These are phyloP conservation scores for Gymnocephalus cernua DNA, from an alignment of 2,113 vertebrate species.

Conservation along the genomic window DNA sequence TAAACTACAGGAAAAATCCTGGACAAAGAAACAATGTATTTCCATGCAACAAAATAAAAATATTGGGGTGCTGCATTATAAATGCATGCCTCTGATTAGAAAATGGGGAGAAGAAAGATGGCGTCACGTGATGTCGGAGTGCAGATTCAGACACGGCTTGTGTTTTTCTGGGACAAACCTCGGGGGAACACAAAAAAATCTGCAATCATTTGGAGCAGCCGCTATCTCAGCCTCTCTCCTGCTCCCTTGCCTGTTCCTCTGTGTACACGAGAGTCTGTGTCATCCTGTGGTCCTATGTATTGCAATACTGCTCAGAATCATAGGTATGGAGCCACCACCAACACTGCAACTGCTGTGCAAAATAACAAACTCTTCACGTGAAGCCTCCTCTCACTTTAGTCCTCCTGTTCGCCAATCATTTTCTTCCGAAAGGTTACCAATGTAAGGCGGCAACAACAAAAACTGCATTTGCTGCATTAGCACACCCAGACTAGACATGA, in stretches of 20 bases:
- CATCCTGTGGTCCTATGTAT: slow-evolving; percentile 28
- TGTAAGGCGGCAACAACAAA: neutral
- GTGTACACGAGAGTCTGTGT: slow-evolving; percentile 9
- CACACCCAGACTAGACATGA: slow-evolving; percentile 25
- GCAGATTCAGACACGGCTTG: slow-evolving; percentile 34
- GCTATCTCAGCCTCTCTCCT: slow-evolving; percentile 22
- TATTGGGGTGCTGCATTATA: slow-evolving; percentile 14
- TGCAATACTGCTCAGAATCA: neutral
- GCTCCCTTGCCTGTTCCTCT: slow-evolving; percentile 10
- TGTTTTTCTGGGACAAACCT: slow-evolving; percentile 78
- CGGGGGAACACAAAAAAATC: slow-evolving; percentile 28
- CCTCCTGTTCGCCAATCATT: neutral
- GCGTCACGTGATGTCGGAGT: neutral
- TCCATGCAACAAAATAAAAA: slow-evolving; percentile 9
- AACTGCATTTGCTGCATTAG: slow-evolving; percentile 17
- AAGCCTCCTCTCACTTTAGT: neutral
- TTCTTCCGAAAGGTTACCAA: neutral
- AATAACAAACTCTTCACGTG: neutral
- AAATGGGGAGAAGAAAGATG: neutral
- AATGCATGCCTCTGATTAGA: neutral
- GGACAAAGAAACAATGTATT: neutral
- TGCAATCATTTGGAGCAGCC: slow-evolving; percentile 49
- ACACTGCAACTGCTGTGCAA: neutral
- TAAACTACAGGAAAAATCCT: neutral
- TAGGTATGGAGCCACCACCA: neutral